Base-by-base conservation (phyloP, 2,888 invertebrate genomes). In the Mythimna lalbum region DNA sequence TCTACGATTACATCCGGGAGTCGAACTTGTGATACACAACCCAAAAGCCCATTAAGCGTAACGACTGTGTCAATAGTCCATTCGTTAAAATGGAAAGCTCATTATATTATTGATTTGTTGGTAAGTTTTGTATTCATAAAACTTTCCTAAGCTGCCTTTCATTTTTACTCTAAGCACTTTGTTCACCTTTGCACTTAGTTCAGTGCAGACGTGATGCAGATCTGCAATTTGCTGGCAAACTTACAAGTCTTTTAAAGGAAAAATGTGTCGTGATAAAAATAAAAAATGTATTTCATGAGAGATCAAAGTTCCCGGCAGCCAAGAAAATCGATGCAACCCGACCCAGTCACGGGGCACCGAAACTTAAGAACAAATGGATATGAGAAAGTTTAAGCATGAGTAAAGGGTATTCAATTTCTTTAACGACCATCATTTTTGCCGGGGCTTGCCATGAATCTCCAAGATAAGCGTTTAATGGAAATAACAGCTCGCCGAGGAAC, bases 381-480 rank as follows among this genome's bases (percentile, higher is more conserved):
- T 81, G 82, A 84, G 84, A 87, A 90, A 92, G 85, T 92, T 92
- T 87, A 88, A 90, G 89, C 89, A 91, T 89, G 90, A 91, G 88
- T 90, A 90, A 91, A 90, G 90, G 90, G 89, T 91, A 91, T 93
- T 93, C 93, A 93, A 92, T 93, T 93, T 91, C 92, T 93, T 91
- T 92, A 93, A 93, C 92, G 92, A 91, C 93, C 90, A 91, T 93
- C 91, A 93, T 93, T 92, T 92, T 93, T 91, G 91, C 82, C 89
- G 90, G 86, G 86, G 83, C 88, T 83, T 80, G 91, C 90, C 90
- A 94, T 94, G 93, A 93, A 94, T 94, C 93, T 93, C 90, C 82
- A 89, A 93, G 94, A 94, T 94, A 94, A 93, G 89, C 90, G 90
- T 91, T 92, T 93, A 93, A 94, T 93, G 92, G 92, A 91, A 92